Evolutionary conservation across 2,113 vertebrate genomes (phyloP).

Genomic region (zebrafish (Danio rerio)): GRCz12tu NC_133200.1:4292001-4292500

Average conservation of each 20-base stretch:
- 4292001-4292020: neutral
- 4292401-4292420: neutral
- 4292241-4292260: neutral
- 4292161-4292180: constrained; percentile 8
- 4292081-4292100: neutral
- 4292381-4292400: neutral
- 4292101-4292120: neutral
- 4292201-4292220: neutral
- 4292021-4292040: neutral
- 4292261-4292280: neutral
- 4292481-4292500: neutral
- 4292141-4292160: neutral
- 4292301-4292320: neutral
- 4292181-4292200: constrained; percentile 31
- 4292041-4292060: neutral
- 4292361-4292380: neutral
- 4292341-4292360: too few species aligned
- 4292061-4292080: neutral
- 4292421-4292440: neutral
- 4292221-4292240: neutral
- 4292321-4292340: neutral
- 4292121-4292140: neutral
- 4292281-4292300: neutral
- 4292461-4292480: neutral
- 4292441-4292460: neutral